A percentile compares a stretch with the other conserved stretches of the same genome.
Conservation (phyloP, 2,888 invertebrate genomes). For the Spicauda simplicius region DNA sequence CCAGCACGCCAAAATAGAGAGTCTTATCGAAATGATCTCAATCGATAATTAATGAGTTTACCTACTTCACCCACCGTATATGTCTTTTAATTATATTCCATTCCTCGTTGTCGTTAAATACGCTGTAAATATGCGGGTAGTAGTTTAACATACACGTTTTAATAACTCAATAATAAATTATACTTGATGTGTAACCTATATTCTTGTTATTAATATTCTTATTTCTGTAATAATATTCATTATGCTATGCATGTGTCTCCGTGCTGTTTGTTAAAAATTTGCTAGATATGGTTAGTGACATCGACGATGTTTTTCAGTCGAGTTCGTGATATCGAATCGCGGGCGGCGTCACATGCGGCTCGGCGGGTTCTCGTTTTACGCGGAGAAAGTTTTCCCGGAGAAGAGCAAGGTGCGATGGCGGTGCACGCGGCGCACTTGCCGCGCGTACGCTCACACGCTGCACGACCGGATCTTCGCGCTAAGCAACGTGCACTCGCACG, state of each 20-base stretch:
- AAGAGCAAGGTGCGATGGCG: constrained; percentile 83
- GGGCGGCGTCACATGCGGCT: constrained; percentile 81
- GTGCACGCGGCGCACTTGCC: constrained; percentile 79
- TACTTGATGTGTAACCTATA: not conserved
- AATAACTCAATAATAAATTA: not conserved
- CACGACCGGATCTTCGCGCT: constrained; percentile 80
- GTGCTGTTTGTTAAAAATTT: not conserved
- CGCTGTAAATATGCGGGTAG: not conserved
- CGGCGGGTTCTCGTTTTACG: constrained; percentile 80
- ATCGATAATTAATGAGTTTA: not conserved
- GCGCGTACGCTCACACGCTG: constrained; percentile 80
- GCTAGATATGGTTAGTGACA: constrained; percentile 52
- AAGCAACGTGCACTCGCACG: constrained; percentile 79
- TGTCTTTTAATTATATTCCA: not conserved
- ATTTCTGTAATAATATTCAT: too few relatives aligned
- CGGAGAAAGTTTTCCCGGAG: constrained; percentile 81
- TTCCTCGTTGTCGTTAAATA: not conserved
- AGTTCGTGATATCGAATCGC: constrained; percentile 83
- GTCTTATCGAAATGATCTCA: constrained; percentile 71
- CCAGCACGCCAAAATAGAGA: constrained; percentile 68
- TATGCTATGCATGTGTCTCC: not conserved
- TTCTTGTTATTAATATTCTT: not conserved
- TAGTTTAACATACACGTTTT: not conserved
- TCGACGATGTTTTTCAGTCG: constrained; percentile 75
- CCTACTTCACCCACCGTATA: not conserved